Percentiles rank a stretch among this genome's conserved stretches.
Evolutionary conservation across 2,113 vertebrate genomes (phyloP).

Genomic region (Percina caprodes): DNA sequence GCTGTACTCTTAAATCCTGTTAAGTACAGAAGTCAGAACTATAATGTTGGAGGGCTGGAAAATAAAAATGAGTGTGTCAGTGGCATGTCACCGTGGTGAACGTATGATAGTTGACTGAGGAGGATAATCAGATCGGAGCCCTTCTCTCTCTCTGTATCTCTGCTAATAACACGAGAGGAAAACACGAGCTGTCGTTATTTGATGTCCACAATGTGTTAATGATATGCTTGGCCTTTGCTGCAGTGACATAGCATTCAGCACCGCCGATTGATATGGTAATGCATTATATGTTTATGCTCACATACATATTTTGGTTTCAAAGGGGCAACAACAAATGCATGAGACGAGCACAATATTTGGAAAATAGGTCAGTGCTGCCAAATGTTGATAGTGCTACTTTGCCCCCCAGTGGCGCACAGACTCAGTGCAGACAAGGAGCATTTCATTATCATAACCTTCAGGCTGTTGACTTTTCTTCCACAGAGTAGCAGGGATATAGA

Average conservation of each 20-base stretch:
- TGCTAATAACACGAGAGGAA: constrained; percentile 46
- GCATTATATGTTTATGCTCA: constrained; percentile 73
- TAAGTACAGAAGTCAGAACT: constrained; percentile 58
- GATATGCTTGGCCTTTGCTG: constrained; percentile 53
- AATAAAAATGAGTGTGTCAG: constrained; percentile 50
- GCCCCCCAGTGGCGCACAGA: constrained; percentile 83
- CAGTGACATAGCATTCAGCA: constrained; percentile 58
- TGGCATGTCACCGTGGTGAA: constrained; percentile 8
- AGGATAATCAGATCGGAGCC: constrained; percentile 48
- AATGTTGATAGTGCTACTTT: constrained; percentile 82
- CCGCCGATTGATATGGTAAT: constrained; percentile 71
- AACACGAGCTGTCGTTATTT: constrained; percentile 25
- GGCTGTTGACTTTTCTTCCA: constrained; percentile 68
- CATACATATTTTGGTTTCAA: constrained; percentile 78
- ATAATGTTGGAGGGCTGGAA: constrained; percentile 31
- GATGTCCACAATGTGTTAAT: constrained; percentile 53
- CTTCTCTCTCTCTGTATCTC: not conserved
- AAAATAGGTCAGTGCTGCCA: constrained; percentile 85
- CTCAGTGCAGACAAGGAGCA: constrained; percentile 71
- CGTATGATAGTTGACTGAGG: constrained; percentile 34
- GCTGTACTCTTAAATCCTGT: constrained; percentile 77
- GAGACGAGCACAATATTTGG: constrained; percentile 66
- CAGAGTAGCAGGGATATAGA: constrained; percentile 23
- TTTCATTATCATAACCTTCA: constrained; percentile 65
- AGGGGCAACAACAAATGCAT: constrained; percentile 73